Base-by-base conservation (phyloP, 2,797 vertebrate species). In the Carcharodon carcharias region DNA sequence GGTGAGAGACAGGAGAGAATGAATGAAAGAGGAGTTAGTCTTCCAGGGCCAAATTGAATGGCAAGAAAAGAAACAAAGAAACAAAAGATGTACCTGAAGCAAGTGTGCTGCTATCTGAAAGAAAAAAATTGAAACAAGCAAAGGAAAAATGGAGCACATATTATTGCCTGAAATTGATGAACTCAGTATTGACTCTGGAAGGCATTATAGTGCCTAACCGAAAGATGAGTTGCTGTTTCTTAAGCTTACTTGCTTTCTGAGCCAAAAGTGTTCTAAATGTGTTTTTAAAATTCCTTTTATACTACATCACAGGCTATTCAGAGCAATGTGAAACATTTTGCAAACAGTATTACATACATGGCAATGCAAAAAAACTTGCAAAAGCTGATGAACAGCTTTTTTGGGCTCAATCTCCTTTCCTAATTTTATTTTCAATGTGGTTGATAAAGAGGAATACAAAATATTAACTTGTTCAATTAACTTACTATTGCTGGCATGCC, bases 401-500 rank as follows among this genome's bases (percentile, higher is more conserved):
- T 35, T 35, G 28, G 14, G 31, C 56, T 58, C 54, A 58, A 28
- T 58, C 56, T 56, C 88, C 28, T 61, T 58, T 4, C 11, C 28
- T 61, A 91, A 31, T 94, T n/a, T 11, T 67, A 31, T 26, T 23
- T 94, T 94, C 23, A 8, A 77, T 7, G 56, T 54, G 14, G 45
- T 56, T 45, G 6, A 95, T 69, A 35, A 71, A 63, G 89, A 58
- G 56, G 61, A 35, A 92, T 91, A n/a, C 16, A 92, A 16, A 56
- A 35, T 56, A 77, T 77, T 67, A 69, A 95, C 92, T 45, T 95
- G 91, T 65, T 77, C 94, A 73, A 95, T 95, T 77, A 54, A 95
- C 94, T 95, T 95, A 95, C 94, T 35, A 95, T 18, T 95, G 67
- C 26, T 54, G 45, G 45, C 28, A 95, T 35, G 14, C 54, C 31